Evolutionary conservation across 2,113 vertebrate species (phyloP).

Genomic region (Nyctereutes procyonoides): DNA sequence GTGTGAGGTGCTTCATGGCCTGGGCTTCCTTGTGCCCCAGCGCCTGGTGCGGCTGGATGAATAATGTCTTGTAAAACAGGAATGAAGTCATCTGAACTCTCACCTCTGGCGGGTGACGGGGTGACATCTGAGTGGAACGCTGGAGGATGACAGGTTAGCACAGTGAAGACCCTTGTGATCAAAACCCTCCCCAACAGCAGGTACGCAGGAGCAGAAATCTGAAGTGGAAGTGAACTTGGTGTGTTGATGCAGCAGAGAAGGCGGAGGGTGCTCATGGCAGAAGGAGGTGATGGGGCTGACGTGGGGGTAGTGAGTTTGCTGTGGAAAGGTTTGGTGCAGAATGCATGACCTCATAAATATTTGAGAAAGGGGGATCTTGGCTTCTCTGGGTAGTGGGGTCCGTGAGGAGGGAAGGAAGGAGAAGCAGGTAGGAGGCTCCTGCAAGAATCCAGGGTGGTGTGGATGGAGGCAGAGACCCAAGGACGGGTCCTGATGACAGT

Average conservation of each 20-base stretch:
- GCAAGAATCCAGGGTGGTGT: too few species aligned
- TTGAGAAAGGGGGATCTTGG: neutral
- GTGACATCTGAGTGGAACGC: neutral
- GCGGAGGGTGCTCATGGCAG: too few species aligned
- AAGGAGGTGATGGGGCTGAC: too few species aligned
- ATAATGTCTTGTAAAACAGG: neutral
- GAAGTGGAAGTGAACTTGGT: too few species aligned
- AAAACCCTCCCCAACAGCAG: too few species aligned
- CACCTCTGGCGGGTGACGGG: fast-evolving
- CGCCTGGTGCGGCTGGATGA: neutral
- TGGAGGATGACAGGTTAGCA: too few species aligned
- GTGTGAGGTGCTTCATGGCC: fast-evolving
- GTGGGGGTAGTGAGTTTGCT: too few species aligned
- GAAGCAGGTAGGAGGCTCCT: neutral
- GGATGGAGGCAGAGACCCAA: neutral
- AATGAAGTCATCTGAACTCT: neutral
- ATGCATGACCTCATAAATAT: neutral
- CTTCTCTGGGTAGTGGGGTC: neutral
- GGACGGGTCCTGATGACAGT: too few species aligned
- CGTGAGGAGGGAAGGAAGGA: neutral
- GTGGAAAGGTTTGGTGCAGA: neutral
- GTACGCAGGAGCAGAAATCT: too few species aligned
- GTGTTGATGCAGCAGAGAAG: too few species aligned
- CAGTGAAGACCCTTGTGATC: neutral
- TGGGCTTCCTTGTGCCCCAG: neutral